Evolutionary conservation across 2,797 vertebrate genomes (phyloP).

Genomic region (Nasua narica): DNA sequence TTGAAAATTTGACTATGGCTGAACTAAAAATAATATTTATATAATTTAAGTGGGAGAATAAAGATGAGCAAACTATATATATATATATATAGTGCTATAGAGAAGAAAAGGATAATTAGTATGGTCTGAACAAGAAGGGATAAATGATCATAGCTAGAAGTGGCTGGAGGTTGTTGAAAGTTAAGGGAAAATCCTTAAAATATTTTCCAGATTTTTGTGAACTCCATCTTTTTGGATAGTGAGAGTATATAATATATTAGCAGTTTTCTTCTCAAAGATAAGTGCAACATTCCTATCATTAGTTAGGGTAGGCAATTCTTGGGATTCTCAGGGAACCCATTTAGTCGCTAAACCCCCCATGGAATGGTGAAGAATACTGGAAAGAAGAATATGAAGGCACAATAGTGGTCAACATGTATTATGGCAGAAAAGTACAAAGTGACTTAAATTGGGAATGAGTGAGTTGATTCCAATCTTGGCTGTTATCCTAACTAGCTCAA

Average conservation of each 20-base stretch:
- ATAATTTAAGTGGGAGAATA: neutral
- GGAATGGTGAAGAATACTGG: rapidly evolving
- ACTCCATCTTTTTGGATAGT: neutral
- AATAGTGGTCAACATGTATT: neutral
- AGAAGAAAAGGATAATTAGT: neutral
- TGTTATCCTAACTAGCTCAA: neutral
- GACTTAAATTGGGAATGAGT: neutral
- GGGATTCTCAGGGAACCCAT: neutral
- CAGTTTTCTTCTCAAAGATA: neutral
- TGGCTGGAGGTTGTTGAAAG: neutral
- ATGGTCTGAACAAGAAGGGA: neutral
- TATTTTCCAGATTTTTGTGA: neutral
- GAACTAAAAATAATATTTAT: neutral
- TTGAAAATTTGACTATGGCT: neutral
- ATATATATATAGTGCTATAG: too few species aligned
- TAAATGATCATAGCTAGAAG: neutral
- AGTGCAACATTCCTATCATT: neutral
- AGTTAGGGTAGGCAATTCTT: rapidly evolving
- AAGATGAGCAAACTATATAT: neutral
- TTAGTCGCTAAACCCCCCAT: neutral
- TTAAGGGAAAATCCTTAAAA: neutral
- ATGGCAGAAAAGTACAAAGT: neutral
- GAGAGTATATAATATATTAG: neutral
- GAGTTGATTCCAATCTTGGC: too few species aligned
- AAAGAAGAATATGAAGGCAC: neutral